Evolutionary conservation across 2,797 vertebrate species (phyloP), one percentile per base, ranked within the genome.

Genomic region (Rhynchotus rufescens): DNA sequence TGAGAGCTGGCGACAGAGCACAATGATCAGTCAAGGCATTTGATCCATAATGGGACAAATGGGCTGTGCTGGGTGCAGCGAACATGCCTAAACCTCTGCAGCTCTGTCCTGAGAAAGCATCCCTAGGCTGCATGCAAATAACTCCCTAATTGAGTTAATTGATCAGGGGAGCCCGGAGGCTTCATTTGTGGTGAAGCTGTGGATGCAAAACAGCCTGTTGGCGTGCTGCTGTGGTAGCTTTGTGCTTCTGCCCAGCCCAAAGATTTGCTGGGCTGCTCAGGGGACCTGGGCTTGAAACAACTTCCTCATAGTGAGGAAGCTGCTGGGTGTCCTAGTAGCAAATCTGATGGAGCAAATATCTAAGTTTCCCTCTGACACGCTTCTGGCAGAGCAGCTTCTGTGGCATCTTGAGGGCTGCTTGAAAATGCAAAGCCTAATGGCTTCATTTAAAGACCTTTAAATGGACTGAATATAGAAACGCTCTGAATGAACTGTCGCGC

Each of bases 61-160:
- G 94, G 88, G 91, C 54, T 34, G 68, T 65, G 89, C 77, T 56
- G 84, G 66, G 82, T 49, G 42, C 81, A 83, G 91, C 84, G 93
- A 83, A 81, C 60, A 23, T 52, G 65, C 84, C 65, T 45, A 28
- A 74, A 88, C 84, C 57, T n/a, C 28, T 90, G 4, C 17, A 19
- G 25, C 67, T 40, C 23, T 30, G 80, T 28, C 2, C 78, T 83
- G 47, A 60, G 81, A 42, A 81, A 38, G 21, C 11, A 4, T 54
- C 71, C 44, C 61, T 74, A 59, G 32, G 84, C 71, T 77, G 60
- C 5, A 1, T 7, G 30, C 79, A 23, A 68, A 5, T 23, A 57
- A 61, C 4, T 69, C 34, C 10, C 3, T 36, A 54, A 54, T 28
- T 30, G 52, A 34, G 86, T 45, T 64, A 3, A 19, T 13, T 3